Evolutionary conservation across 2,797 vertebrate species (phyloP), one percentile per base, ranked within the genome.

Genomic region (Periparus ater): DNA sequence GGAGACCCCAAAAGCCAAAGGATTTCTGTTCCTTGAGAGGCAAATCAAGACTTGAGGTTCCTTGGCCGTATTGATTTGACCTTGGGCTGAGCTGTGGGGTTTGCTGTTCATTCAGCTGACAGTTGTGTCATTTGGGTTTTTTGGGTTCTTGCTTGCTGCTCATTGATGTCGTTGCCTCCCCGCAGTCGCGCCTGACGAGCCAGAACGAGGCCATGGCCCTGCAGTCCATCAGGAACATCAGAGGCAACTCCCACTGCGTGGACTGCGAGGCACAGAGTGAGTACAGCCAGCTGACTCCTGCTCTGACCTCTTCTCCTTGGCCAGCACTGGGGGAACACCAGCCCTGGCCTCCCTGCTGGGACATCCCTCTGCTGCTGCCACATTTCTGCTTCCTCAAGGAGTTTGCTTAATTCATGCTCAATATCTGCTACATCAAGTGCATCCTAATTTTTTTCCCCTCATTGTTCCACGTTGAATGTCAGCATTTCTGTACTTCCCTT

Each of bases 161-260:
- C 86, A 42, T 34, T 5, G 40, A 2, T 91, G 72, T 75, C 67
- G 80, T 44, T 47, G 1, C 9, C 36, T 88, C 54, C 63, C 7
- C 7, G 0, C 97, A 99, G 99, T 99, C 99, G 16, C 98, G 99
- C 66, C 98, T 99, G 96, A 98, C 99, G 8, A 99, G 99, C 91
- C 99, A 99, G 97, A 99, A 98, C 1, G 99, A 99, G 97, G 99
- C 99, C 94, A 97, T 99, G 97, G 99, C 99, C 9, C 98, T 99
- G 87, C 99, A 99, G 98, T 99, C 99, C 8, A 98, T 99, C 90
- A 97, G 99, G 57, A 98, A 97, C 91, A 98, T 99, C 94, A 96
- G 99, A 45, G 99, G 99, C 87, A 99, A 99, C 76, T 97, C 98
- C 1, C 99, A 98, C 97, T 99, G 99, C 9, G 99, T 98, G 91